Evolutionary conservation across 2,113 vertebrate genomes (phyloP).

Genomic region (Thalassarche chlororhynchos): DNA sequence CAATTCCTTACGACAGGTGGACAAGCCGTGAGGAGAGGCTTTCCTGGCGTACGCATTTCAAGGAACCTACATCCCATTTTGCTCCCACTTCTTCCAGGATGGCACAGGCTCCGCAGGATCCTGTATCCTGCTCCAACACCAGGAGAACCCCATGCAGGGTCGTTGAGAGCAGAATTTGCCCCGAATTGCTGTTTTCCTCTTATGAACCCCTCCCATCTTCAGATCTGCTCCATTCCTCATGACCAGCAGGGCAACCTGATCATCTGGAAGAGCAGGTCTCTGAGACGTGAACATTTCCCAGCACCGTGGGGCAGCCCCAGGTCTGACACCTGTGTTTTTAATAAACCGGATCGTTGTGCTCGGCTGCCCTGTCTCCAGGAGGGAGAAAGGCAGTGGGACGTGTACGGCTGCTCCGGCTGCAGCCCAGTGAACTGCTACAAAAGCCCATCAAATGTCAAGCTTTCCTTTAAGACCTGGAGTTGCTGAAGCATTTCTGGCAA

Average conservation of each 20-base stretch:
- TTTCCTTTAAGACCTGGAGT: background rate
- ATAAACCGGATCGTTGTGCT: background rate
- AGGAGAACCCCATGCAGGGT: background rate
- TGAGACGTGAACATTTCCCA: background rate
- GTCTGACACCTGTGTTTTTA: background rate
- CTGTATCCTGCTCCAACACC: background rate
- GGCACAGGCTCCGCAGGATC: background rate
- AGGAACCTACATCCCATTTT: background rate
- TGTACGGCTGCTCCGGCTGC: background rate
- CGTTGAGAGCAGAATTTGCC: background rate
- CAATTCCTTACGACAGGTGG: background rate
- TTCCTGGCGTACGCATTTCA: background rate
- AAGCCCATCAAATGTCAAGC: background rate
- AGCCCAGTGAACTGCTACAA: background rate
- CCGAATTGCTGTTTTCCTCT: background rate
- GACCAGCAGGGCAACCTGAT: background rate
- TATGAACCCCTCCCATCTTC: background rate
- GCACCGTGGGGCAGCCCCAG: background rate
- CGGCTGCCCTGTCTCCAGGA: background rate
- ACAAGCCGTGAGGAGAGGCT: background rate
- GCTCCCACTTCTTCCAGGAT: background rate
- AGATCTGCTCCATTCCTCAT: background rate
- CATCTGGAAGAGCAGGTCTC: background rate
- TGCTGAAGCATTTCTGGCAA: background rate
- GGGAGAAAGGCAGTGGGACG: background rate